Evolutionary conservation across 2,888 invertebrate genomes (phyloP).

Genomic region (Parelbella ahira): DNA sequence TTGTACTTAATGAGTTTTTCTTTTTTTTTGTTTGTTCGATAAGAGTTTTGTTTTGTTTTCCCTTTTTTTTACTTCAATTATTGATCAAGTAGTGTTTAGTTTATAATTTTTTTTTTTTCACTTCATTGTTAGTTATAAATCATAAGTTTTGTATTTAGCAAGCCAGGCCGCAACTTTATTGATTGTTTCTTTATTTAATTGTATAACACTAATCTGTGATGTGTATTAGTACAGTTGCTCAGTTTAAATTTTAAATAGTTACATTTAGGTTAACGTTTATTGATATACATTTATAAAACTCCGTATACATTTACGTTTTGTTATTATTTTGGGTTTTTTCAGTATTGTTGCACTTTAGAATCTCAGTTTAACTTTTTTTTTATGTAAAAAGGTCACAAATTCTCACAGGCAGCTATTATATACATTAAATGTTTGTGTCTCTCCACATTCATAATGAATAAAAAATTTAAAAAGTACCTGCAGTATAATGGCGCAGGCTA

Average conservation of each 20-base stretch:
- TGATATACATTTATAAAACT: conserved; percentile 30
- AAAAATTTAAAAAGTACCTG: conserved; percentile 11
- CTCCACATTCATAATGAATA: too few relatives aligned
- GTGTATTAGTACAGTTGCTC: conserved; percentile 62
- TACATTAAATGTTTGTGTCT: too few relatives aligned
- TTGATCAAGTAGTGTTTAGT: conserved; percentile 33
- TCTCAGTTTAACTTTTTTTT: too few relatives aligned
- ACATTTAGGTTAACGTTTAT: conserved; percentile 28
- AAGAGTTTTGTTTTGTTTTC: conserved; percentile 36
- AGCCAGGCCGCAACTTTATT: conserved; percentile 9
- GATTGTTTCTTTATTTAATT: conserved; percentile 5
- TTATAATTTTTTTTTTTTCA: conserved; percentile 32
- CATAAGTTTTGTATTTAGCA: conserved; percentile 10
- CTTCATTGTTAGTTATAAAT: conserved; percentile 33
- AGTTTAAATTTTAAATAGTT: conserved; percentile 59
- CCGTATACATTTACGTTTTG: conserved; percentile 15
- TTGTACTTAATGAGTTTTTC: conserved; percentile 50
- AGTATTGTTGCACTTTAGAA: too few relatives aligned
- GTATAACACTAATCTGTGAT: conserved; percentile 48
- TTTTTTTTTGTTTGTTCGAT: conserved; percentile 29
- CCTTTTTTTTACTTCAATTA: conserved; percentile 28
- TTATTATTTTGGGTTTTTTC: conserved; percentile 1
- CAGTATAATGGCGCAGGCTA: conserved; percentile 5
- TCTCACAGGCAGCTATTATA: too few relatives aligned
- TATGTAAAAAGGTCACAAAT: too few relatives aligned